phyloP scores from a whole-genome alignment of 2,888 invertebrate genomes.

The Leptogaster cylindrica region DNA sequence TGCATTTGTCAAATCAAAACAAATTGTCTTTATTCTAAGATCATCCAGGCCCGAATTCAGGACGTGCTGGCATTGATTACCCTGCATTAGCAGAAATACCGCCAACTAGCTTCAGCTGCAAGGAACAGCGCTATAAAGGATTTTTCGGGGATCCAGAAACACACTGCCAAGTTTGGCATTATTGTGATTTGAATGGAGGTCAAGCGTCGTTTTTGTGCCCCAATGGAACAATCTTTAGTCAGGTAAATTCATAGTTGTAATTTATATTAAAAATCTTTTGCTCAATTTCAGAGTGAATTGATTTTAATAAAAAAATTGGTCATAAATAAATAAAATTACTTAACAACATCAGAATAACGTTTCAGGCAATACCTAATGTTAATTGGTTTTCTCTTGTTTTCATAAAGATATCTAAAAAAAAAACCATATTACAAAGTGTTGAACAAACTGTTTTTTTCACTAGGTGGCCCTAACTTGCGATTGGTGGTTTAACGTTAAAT shows the following conservation, averaged over 20 bases:
- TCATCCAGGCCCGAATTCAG: conserved; percentile 65
- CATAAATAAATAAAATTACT: too few relatives aligned
- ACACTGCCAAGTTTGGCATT: conserved; percentile 91
- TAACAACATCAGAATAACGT: too few relatives aligned
- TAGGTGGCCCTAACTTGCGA: conserved; percentile 83
- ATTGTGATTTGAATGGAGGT: conserved; percentile 88
- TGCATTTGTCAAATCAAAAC: not conserved
- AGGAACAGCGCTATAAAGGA: conserved; percentile 85
- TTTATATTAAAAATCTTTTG: conserved; percentile 9
- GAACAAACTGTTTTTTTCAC: conserved; percentile 22
- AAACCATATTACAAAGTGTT: too few relatives aligned
- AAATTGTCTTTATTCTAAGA: conserved; percentile 18
- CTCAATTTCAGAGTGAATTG: too few relatives aligned
- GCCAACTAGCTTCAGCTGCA: conserved; percentile 78
- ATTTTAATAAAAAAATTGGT: too few relatives aligned
- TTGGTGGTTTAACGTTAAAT: conserved; percentile 93
- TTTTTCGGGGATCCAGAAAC: conserved; percentile 90
- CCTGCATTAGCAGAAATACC: conserved; percentile 79
- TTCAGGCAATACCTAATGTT: too few relatives aligned
- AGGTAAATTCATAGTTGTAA: conserved; percentile 58
- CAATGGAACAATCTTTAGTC: conserved; percentile 89
- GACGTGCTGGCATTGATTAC: conserved; percentile 77
- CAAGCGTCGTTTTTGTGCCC: conserved; percentile 90
- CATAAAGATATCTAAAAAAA: too few relatives aligned
- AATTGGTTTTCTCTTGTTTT: too few relatives aligned